These are phyloP conservation scores for Cotesia congregata DNA, from an alignment of 2,888 invertebrate genomes.

Conservation along the genomic window DNA sequence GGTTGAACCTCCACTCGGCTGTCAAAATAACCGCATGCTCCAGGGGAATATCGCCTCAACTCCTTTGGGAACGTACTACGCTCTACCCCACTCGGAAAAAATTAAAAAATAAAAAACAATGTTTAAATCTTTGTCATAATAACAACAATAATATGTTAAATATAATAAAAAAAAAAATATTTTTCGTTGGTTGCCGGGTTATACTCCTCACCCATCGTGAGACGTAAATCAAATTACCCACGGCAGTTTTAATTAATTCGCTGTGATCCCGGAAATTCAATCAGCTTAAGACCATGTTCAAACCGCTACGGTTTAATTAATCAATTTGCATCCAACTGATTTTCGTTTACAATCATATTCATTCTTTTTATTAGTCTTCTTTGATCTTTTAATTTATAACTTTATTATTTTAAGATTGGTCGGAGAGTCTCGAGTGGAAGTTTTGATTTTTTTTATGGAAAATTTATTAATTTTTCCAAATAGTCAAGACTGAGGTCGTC, in stretches of 20 bases:
- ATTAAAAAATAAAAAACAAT: background rate
- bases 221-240: slow-evolving; percentile 42
- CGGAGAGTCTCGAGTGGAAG: too few species aligned
- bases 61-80: slow-evolving; percentile 19
- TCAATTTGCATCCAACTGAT: slow-evolving; percentile 17
- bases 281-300: slow-evolving; percentile 24
- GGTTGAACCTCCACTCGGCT: slow-evolving; percentile 30
- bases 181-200: background rate
- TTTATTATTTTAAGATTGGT: background rate
- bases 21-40: slow-evolving; percentile 39
- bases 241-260: slow-evolving; percentile 41
- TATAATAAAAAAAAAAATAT: background rate
- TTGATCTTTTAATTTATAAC: background rate
- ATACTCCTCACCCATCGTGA: slow-evolving; percentile 3
- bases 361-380: background rate
- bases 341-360: slow-evolving; percentile 5
- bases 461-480: too few species aligned
- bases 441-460: too few species aligned
- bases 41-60: slow-evolving; percentile 6
- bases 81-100: slow-evolving; percentile 29
- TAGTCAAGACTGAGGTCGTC: too few species aligned
- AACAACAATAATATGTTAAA: background rate
- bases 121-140: background rate
- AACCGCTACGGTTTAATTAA: slow-evolving; percentile 18
- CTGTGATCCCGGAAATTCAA: slow-evolving; percentile 40